Evolutionary conservation across 2,888 invertebrate species (phyloP).

Genomic region (Ectemnius lituratus): DNA sequence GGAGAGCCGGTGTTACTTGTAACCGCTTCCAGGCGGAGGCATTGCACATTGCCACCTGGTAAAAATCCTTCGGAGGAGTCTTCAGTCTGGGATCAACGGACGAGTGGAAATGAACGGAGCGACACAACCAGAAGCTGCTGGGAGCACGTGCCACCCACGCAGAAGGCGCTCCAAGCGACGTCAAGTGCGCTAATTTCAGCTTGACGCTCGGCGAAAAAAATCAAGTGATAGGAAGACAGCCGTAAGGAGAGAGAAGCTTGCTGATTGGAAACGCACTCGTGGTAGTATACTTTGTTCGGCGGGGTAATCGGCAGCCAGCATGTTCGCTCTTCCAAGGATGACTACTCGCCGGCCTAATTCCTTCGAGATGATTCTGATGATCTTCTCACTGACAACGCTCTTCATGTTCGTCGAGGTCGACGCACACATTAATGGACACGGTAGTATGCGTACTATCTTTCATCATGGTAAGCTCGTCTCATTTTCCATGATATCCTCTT

Average conservation of each 20-base stretch:
- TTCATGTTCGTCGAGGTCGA: constrained; percentile 53
- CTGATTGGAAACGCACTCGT: background rate
- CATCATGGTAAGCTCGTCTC: constrained; percentile 49
- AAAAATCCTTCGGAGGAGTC: background rate
- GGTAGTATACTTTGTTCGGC: constrained; percentile 3
- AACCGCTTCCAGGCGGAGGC: background rate
- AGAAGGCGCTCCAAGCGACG: constrained; percentile 65
- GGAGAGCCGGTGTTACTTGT: too few species aligned
- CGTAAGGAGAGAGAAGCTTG: background rate
- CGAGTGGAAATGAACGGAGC: constrained; percentile 64
- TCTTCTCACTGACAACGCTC: constrained; percentile 45
- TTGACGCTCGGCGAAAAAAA: constrained; percentile 32
- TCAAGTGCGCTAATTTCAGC: constrained; percentile 57
- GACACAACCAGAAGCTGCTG: constrained; percentile 63
- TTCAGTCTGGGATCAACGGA: constrained; percentile 17
- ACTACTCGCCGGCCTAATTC: constrained; percentile 39
- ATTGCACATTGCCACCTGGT: background rate
- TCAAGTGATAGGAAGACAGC: constrained; percentile 30
- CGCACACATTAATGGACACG: constrained; percentile 46
- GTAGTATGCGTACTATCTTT: constrained; percentile 31
- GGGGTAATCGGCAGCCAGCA: constrained; percentile 17
- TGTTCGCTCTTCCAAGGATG: constrained; percentile 45
- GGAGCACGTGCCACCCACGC: constrained; percentile 73
- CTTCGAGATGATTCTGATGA: constrained; percentile 53
- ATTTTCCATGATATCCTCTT: background rate